These are phyloP conservation scores for Orestias chungarensis DNA, from an alignment of 2,797 vertebrate genomes.

Conservation along the genomic window DNA sequence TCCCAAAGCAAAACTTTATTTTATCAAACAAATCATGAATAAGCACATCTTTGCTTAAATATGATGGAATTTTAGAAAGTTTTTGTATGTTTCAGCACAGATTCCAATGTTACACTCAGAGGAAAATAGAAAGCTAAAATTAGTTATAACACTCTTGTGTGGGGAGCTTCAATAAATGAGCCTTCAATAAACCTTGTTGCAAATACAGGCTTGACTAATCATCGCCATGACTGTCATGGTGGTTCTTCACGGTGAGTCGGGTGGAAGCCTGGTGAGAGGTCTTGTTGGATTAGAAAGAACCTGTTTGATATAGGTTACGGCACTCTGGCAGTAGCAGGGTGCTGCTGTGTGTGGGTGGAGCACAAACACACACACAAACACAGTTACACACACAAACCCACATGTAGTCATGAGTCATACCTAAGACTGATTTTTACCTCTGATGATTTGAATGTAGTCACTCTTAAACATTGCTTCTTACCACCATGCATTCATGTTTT, in stretches of 20 bases:
- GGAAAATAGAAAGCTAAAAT: background rate
- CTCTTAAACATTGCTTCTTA: background rate
- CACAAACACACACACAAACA: background rate
- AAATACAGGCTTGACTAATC: constrained; percentile 58
- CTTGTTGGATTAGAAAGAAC: constrained; percentile 76
- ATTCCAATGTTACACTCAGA: background rate
- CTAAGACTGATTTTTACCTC: constrained; percentile 16
- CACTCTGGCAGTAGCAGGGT: constrained; percentile 56
- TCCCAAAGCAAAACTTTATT: background rate
- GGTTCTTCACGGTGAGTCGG: constrained; percentile 42
- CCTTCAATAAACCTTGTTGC: constrained; percentile 43
- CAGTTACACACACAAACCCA: background rate
- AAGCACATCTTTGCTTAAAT: background rate
- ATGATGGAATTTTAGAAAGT: background rate
- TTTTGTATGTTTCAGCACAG: background rate
- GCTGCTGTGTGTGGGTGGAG: constrained; percentile 38
- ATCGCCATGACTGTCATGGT: constrained; percentile 58
- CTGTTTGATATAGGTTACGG: constrained; percentile 78
- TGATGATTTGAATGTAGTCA: background rate
- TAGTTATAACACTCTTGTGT: constrained; percentile 24
- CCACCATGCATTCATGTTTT: too few species aligned
- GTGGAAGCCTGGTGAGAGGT: constrained; percentile 66
- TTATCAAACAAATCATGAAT: background rate
- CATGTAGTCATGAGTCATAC: constrained; percentile 29
- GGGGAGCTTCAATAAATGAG: constrained; percentile 49